Base-by-base conservation (phyloP, 2,797 vertebrate genomes). In the Rhincodon typus region DNA sequence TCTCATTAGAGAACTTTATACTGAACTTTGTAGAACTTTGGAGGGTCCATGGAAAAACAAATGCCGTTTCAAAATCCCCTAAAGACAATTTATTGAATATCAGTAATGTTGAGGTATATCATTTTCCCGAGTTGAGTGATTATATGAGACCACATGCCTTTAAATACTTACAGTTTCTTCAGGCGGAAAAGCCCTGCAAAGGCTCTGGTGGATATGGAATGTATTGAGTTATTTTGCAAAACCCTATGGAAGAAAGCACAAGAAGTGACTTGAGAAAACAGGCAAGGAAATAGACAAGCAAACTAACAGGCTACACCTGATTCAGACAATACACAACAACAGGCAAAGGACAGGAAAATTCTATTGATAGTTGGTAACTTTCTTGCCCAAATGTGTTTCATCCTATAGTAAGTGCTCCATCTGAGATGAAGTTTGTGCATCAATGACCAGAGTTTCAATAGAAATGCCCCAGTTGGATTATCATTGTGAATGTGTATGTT, bases 171-270 rank as follows among this genome's bases (percentile, higher is more conserved):
- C 96, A 97, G 94, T 96, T 96, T 97, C 96, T 96, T 96, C 7
- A 98, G 96, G n/a, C 97, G 96, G 50, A 95, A 96, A 69, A 98
- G 97, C 88, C 97, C 97, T 70, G 97, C 96, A 79, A 97, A 98
- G 3, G 97, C 96, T 91, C 95, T 96, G 62, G 94, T 96, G 17
- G 96, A 96, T 88, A 97, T 96, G 0, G 95, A 57, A 21, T 53
- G 67, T 72, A 97, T 97, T 72, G 93, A 96, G 94, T 97, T 98
- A 96, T 97, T 97, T 86, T 97, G 97, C 93, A 98, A 96, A 96
- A 97, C 97, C 46, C 97, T 97, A 84, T 93, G 6, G 70, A 95
- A 69, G 23, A 93, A 93, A 93, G 42, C 19, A 67, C 90, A 93
- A 66, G 69, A 69, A 93, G 42, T 21, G 23, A 69, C 21, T 90